phyloP scores from a whole-genome alignment of 1,140 invertebrate species.

The Drosophila seguyi region DNA sequence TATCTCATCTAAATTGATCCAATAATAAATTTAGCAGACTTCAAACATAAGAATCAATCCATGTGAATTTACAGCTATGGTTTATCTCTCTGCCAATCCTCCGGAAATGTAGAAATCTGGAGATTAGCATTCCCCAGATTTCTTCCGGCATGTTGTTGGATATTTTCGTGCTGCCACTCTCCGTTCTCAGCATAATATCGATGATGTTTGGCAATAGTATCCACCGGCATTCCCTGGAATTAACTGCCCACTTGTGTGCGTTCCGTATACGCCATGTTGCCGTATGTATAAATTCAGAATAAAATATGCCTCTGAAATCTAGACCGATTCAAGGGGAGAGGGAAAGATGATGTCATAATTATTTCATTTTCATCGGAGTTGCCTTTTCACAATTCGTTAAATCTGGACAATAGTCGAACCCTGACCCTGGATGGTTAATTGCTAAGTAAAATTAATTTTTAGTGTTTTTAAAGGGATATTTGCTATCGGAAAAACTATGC shows the following conservation, averaged over 20 bases:
- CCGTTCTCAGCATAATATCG: slow-evolving; percentile 11
- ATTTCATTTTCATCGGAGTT: slow-evolving; percentile 48
- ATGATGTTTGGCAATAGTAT: slow-evolving; percentile 40
- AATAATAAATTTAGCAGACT: too few species aligned
- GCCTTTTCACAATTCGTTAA: slow-evolving; percentile 53
- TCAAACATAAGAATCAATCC: too few species aligned
- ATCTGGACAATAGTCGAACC: slow-evolving; percentile 31
- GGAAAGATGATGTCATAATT: slow-evolving; percentile 33
- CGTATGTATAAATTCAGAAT: slow-evolving; percentile 28
- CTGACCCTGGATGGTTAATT: neutral
- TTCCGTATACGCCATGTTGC: too few species aligned
- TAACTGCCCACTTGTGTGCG: slow-evolving; percentile 18
- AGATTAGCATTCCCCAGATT: slow-evolving; percentile 11
- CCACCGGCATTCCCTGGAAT: slow-evolving; percentile 11
- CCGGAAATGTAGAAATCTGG: neutral
- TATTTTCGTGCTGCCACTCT: slow-evolving; percentile 6
- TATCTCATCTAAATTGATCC: too few species aligned
- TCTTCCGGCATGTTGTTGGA: slow-evolving; percentile 5
- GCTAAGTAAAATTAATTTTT: too few species aligned
- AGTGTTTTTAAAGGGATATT: too few species aligned
- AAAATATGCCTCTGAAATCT: slow-evolving; percentile 12
- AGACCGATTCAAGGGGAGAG: neutral
- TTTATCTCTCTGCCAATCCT: neutral
- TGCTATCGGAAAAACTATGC: too few species aligned
- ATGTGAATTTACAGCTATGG: neutral